Base-by-base conservation (phyloP, 1,140 invertebrate species). In the Vanessa tameamea region DNA sequence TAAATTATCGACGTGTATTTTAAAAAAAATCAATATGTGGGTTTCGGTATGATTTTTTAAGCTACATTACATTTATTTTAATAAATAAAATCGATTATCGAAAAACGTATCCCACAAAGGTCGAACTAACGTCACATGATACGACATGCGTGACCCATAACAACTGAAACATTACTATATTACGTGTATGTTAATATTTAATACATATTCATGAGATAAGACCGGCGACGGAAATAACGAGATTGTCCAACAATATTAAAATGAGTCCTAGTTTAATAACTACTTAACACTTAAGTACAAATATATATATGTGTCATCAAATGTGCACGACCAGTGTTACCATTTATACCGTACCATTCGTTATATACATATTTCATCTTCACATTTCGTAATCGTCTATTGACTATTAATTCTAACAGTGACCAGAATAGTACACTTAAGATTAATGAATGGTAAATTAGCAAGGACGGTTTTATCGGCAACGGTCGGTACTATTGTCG, bases 131-230 rank as follows among this genome's bases (percentile, higher is more conserved):
- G 51, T 64, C 61, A 71, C 69, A 64, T 64, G 61, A 71, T 53
- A 37, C 26, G 61, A 71, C 61, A 71, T 61, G 37, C 26, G 15
- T 71, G 69, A 71, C 69, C 59, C 61, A 47, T 69, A 69, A 59
- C 31, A 53, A 47, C 51, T 68, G 66, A 68, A 69, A 71, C 48
- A 64, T 63, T 63, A 70, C 31, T 64, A 61, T 37, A 68, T 26
- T 67, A 67, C 57, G 37, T 57, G 57, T 69, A 43, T 31, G 53
- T 55, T 13, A 14, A 68, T 68, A 68, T 50, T 51, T 64, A 43
- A 37, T 71, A 63, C 20, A 50, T 71, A 71, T 64, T 71, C 26
- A 37, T 63, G 23, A 64, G 69, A 71, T 71, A 71, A 71, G 23
- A 16, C 50, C 48, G 48, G 51, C 69, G 48, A 64, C 69, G 31